Base-by-base conservation (phyloP, 92 coral and sea anemone species). In the Zoanthus sansibaricus region DNA sequence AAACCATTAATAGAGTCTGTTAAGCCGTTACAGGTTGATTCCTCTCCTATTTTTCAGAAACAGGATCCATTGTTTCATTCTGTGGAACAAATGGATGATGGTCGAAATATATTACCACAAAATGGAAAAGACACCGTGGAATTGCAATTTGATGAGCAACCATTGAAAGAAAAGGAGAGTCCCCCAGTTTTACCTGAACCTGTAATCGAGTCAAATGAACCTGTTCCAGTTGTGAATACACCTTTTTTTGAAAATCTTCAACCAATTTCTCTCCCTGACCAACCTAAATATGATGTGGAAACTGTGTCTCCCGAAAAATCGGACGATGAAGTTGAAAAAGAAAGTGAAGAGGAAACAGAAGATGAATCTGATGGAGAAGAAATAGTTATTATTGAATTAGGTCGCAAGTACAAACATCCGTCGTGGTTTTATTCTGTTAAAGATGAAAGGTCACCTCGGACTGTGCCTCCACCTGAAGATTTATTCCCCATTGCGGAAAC, bases 31-130 rank as follows among this genome's bases (percentile, higher is more conserved):
- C 62, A 79, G 32, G 25, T 62, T 7, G 72, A 52, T 31, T 75
- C 30, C 15, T 16, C 76, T 6, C 79, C 83, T 4, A 90, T 68
- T 3, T 89, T 89, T 51, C 67, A 92, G 47, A 88, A 83, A 52
- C 90, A 82, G 0, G 92, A 88, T 31, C 92, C 88, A 7, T 77
- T 88, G 21, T 89, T 30, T 51, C 89, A 88, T 30, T 86, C 86
- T 58, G 64, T 52, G 31, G 42, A 16, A 16, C 32, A 17, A 48
- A 75, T 0, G 9, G 8, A 46, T 15, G 14, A 47, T 75, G 59
- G 15, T 14, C n/a, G 20, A 75, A 21, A 75, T 9, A 9, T 75
- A 6, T 14, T 17, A n/a, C n/a, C n/a, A n/a, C n/a, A n/a, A n/a
- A n/a, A n/a, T n/a, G n/a, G n/a, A n/a, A n/a, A n/a, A n/a, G n/a